Base-by-base conservation (phyloP, 2,113 vertebrate genomes). In the Eurystomus gularis region DNA sequence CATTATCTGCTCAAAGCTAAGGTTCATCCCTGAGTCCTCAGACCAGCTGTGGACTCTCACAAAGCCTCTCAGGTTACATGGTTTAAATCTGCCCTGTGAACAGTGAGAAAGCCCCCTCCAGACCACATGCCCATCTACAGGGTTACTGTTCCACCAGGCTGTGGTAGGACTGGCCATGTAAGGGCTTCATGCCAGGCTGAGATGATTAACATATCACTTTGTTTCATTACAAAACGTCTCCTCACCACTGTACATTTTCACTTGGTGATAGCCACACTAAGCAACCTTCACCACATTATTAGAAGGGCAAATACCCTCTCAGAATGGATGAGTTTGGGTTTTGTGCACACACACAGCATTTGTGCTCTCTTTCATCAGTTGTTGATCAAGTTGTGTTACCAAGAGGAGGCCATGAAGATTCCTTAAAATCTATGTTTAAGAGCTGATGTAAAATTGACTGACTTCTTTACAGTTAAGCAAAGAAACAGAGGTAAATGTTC, bases 41-140 rank as follows among this genome's bases (percentile, higher is more conserved):
- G n/a, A n/a, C n/a, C n/a, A n/a, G n/a, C n/a, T n/a, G n/a, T n/a
- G n/a, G n/a, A n/a, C n/a, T n/a, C n/a, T n/a, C n/a, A n/a, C n/a
- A n/a, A n/a, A n/a, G n/a, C 7, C 9, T 44, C 19, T 26, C n/a
- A 65, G 17, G 7, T 44, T 10, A 2, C 6, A 8, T 46, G 33
- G 12, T 68, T 48, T 79, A 57, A n/a, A 69, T 66, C 5, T 55
- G 8, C 20, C 25, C 29, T 5, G 1, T 46, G 25, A 80, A 25
- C 17, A 26, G 26, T n/a, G 9, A 71, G 26, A 60, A 84, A 76
- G 8, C 2, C 21, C 24, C 3, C 2, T 1, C 5, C 14, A 52
- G n/a, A 3, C 3, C 26, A 16, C 1, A 4, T 62, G 13, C 8
- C 11, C 3, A 26, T n/a, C 28, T 1, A 0, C 1, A 1, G 9